phyloP scores from a whole-genome alignment of 2,113 vertebrate species.

The Heliornis fulica region DNA sequence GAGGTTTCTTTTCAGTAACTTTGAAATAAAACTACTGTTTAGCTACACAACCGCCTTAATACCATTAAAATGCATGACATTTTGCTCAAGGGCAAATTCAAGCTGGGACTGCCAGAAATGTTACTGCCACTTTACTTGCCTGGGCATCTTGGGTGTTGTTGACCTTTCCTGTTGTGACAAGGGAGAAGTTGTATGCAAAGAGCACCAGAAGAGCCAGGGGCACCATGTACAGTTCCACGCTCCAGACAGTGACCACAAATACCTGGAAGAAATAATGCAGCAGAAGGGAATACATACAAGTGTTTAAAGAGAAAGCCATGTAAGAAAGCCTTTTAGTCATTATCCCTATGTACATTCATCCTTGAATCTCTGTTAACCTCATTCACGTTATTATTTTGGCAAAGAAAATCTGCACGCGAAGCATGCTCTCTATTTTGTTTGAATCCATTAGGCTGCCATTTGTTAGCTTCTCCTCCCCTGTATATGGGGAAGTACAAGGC shows the following conservation, averaged over 20 bases:
- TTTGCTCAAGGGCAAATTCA: background rate
- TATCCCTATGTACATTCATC: background rate
- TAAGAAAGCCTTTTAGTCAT: background rate
- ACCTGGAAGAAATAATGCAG: slow-evolving; percentile 76
- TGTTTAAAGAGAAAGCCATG: background rate
- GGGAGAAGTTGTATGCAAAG: slow-evolving; percentile 88
- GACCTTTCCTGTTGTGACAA: slow-evolving; percentile 74
- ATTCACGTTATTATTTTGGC: background rate
- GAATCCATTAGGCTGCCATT: background rate
- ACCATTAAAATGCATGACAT: background rate
- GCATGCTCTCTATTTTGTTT: background rate
- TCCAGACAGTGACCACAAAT: slow-evolving; percentile 90
- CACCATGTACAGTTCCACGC: slow-evolving; percentile 94
- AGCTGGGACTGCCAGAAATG: background rate
- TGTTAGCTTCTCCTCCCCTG: background rate
- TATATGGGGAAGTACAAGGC: background rate
- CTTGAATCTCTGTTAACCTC: background rate
- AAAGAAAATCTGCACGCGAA: background rate
- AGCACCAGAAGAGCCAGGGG: slow-evolving; percentile 89
- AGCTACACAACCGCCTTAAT: background rate
- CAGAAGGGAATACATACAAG: background rate
- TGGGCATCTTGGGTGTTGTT: slow-evolving; percentile 83
- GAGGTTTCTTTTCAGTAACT: background rate
- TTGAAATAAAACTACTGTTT: background rate
- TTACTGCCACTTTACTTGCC: slow-evolving; percentile 74